Evolutionary conservation across 2,113 vertebrate species (phyloP).

Genomic region (Hippoglossus stenolepis): DNA sequence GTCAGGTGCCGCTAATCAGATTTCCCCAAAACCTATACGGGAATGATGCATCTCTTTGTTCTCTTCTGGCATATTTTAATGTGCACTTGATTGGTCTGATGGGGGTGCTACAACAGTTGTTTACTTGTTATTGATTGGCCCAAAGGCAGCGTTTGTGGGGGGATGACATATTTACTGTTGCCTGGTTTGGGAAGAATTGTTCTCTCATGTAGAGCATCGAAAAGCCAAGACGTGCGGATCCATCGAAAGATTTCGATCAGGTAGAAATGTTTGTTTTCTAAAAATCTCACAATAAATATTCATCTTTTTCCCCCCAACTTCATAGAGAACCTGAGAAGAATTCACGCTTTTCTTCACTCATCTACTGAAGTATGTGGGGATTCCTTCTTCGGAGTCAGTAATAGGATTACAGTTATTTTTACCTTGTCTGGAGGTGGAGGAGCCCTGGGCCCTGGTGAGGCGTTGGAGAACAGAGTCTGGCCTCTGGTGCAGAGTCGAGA

Average conservation of each 20-base stretch:
- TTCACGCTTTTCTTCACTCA: not conserved
- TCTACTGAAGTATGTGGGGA: not conserved
- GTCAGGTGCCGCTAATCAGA: slow-evolving; percentile 38
- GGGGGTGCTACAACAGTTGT: slow-evolving; percentile 58
- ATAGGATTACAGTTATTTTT: slow-evolving; percentile 58
- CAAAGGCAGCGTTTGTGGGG: slow-evolving; percentile 41
- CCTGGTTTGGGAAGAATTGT: slow-evolving; percentile 54
- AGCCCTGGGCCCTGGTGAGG: slow-evolving; percentile 64
- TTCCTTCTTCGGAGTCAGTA: slow-evolving; percentile 27
- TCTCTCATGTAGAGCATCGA: not conserved
- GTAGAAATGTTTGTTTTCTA: not conserved
- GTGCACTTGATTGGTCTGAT: slow-evolving; percentile 62
- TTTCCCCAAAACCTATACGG: slow-evolving; percentile 41
- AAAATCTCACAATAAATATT: not conserved
- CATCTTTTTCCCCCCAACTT: not conserved
- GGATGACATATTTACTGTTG: slow-evolving; percentile 51
- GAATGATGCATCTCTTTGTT: slow-evolving; percentile 56
- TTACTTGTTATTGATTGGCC: slow-evolving; percentile 68
- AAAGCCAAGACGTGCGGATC: not conserved
- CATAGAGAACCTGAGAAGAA: slow-evolving; percentile 2
- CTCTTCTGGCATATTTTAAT: slow-evolving; percentile 60
- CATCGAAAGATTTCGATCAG: not conserved
- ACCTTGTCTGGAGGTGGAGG: slow-evolving; percentile 68
- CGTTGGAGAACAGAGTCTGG: slow-evolving; percentile 82
- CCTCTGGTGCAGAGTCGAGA: slow-evolving; percentile 82